phyloP scores from a whole-genome alignment of 2,888 invertebrate genomes.

The Omphaloscelis lunosa region DNA sequence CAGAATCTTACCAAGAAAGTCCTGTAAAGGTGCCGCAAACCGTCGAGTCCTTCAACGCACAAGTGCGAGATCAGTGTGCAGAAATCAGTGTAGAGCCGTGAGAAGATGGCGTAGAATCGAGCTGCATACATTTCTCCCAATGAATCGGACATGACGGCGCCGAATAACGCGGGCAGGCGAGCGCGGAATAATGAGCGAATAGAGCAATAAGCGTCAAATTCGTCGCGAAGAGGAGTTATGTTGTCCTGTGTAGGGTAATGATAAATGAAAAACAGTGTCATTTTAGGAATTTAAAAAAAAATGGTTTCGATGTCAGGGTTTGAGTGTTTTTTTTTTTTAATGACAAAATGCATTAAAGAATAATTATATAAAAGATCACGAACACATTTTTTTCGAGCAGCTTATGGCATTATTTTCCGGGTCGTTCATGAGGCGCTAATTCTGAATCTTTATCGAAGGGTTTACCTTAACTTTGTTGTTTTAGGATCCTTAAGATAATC shows the following conservation, averaged over 20 bases:
- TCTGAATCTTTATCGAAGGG: neutral
- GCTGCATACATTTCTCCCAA: constrained; percentile 68
- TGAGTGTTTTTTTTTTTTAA: too few relatives aligned
- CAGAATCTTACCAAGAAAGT: constrained; percentile 73
- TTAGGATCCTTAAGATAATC: neutral
- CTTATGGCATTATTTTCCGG: neutral
- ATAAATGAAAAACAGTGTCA: neutral
- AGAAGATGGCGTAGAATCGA: constrained; percentile 77
- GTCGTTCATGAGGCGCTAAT: neutral
- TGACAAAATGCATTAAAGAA: neutral
- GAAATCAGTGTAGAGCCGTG: constrained; percentile 77
- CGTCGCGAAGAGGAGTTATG: constrained; percentile 68
- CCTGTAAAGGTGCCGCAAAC: constrained; percentile 70
- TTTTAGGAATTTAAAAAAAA: too few relatives aligned
- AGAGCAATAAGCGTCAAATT: constrained; percentile 71
- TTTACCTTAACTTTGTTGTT: neutral
- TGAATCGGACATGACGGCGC: constrained; percentile 73
- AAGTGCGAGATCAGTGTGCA: constrained; percentile 75
- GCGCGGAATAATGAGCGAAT: constrained; percentile 73
- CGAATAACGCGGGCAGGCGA: constrained; percentile 77
- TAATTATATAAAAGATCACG: neutral
- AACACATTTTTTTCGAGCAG: too few relatives aligned
- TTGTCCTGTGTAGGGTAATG: constrained; percentile 57
- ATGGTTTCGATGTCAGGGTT: neutral
- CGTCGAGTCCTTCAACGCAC: constrained; percentile 73